Base-by-base conservation (phyloP, 2,113 vertebrate species). In the Myotis davidii region DNA sequence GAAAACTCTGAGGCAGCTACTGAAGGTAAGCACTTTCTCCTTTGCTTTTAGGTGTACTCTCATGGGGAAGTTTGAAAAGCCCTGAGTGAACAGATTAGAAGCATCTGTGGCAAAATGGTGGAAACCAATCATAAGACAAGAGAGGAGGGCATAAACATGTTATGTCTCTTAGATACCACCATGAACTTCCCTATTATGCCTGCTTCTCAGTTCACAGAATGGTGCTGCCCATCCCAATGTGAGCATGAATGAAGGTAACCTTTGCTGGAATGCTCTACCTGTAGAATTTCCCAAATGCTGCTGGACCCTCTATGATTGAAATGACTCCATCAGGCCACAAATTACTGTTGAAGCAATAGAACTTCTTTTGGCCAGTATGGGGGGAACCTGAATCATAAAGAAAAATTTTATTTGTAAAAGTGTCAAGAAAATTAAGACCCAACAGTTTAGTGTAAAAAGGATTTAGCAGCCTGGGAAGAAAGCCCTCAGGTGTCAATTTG, bases 341-440 rank as follows among this genome's bases (percentile, higher is more conserved):
- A 32, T 42, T 72, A n/a, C 42, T 88, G n/a, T 39, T 9, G 11
- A 67, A 73, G 32, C 32, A 50, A 56, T 52, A 82, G 78, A 94
- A 48, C 5, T 42, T 77, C 13, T 74, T 85, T 85, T 82, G 50
- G 9, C 13, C 1, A 56, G 17, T 56, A 37, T 13, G 14, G 25
- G 12, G 67, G 23, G 17, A 69, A 10, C 20, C 14, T 6, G 42
- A 89, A 73, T 67, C n/a, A 42, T n/a, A 82, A 83, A 65, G 42
- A 78, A 95, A 79, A 67, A 25, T 39, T 72, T 67, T 12, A 18
- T n/a, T 48, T 45, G n/a, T 78, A 45, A 86, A 64, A 37, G 10
- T 5, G 12, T 83, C 1, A 0, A 83, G 45, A 64, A 83, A 86
- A 54, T 42, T 23, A 67, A 88, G 67, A 42, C 37, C 17, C 16